Conservation (phyloP, 2,113 vertebrate species). For the Callipepla squamata region DNA sequence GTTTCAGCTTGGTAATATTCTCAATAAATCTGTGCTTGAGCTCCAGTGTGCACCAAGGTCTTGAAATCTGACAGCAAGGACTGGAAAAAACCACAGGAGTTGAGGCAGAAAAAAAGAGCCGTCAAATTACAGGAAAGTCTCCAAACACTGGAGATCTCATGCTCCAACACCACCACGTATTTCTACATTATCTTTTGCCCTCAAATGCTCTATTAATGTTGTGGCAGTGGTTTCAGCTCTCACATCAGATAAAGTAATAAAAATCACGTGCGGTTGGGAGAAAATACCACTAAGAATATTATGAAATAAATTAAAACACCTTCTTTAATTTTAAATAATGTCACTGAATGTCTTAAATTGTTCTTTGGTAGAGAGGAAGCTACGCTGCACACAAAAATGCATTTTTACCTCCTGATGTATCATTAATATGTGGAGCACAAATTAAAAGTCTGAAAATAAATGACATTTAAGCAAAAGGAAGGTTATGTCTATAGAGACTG, state of each 20-base stretch:
- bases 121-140: not conserved
- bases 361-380: not conserved
- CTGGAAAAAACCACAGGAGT: not conserved
- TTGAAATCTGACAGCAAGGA: not conserved
- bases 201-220: not conserved
- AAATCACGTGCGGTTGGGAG: not conserved
- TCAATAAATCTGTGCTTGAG: not conserved
- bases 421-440: not conserved
- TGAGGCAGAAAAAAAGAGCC: not conserved
- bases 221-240: not conserved
- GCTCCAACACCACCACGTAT: not conserved
- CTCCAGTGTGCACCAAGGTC: not conserved
- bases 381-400: not conserved
- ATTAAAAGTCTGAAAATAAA: slow-evolving; percentile 19
- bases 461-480: not conserved
- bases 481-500: not conserved
- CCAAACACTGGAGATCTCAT: not conserved
- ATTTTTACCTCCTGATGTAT: not conserved
- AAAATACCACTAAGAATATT: not conserved
- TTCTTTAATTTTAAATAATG: not conserved
- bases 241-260: not conserved
- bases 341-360: not conserved
- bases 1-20: not conserved
- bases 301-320: not conserved
- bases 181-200: not conserved